Percentiles rank a stretch among this genome's conserved stretches.
Conservation (phyloP, 2,888 invertebrate genomes). For the Sphaerophoria rueppellii region DNA sequence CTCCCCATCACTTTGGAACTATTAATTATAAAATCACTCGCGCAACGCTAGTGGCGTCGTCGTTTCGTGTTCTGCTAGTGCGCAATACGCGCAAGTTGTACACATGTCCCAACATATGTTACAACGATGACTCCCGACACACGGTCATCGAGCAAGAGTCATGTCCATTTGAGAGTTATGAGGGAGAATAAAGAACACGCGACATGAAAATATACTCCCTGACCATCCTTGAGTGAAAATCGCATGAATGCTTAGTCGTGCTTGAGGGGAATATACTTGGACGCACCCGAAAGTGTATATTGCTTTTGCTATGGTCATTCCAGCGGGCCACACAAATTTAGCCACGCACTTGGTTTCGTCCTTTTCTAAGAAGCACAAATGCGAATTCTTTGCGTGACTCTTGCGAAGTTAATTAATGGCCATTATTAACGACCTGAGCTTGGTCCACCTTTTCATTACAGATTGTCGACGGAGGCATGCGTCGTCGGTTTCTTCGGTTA, state of each 20-base stretch:
- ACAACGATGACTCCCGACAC: constrained; percentile 67
- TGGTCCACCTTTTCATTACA: constrained; percentile 70
- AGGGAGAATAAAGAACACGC: constrained; percentile 71
- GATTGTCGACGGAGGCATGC: constrained; percentile 65
- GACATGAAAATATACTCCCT: constrained; percentile 53
- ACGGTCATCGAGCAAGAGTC: constrained; percentile 52
- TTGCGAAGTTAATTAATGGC: constrained; percentile 63
- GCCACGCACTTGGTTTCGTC: constrained; percentile 54
- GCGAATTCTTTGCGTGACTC: constrained; percentile 59
- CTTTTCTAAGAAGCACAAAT: constrained; percentile 34
- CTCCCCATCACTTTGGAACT: constrained; percentile 36
- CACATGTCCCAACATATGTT: constrained; percentile 70
- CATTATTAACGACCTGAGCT: constrained; percentile 62
- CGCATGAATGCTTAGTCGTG: constrained; percentile 43
- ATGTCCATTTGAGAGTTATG: constrained; percentile 68
- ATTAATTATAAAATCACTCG: constrained; percentile 68
- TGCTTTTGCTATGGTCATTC: background rate
- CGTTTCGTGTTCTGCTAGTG: constrained; percentile 49
- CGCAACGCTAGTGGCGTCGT: constrained; percentile 66
- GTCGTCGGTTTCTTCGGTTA: constrained; percentile 4
- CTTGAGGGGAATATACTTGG: constrained; percentile 40
- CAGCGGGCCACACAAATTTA: constrained; percentile 50
- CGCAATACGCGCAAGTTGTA: constrained; percentile 41
- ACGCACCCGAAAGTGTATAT: constrained; percentile 29
- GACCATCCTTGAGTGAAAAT: constrained; percentile 31